Evolutionary conservation across 2,797 vertebrate genomes (phyloP).

Genomic region (Semotilus atromaculatus): DNA sequence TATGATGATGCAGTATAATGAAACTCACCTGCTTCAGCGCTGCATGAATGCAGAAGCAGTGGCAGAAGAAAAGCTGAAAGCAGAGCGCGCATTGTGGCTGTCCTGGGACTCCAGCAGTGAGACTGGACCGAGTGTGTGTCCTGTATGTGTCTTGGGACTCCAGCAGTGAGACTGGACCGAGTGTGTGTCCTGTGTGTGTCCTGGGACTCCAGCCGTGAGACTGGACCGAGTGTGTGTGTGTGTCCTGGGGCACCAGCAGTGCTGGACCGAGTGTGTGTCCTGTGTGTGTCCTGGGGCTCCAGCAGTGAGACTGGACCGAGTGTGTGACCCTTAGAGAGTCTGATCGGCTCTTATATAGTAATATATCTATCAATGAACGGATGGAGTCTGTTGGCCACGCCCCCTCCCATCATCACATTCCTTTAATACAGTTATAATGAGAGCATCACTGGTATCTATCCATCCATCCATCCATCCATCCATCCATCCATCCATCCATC

Average conservation of each 20-base stretch:
- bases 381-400: constrained; percentile 69
- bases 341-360: constrained; percentile 72
- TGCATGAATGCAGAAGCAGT: constrained; percentile 62
- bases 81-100: constrained; percentile 70
- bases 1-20: not conserved
- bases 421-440: constrained; percentile 57
- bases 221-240: too few species aligned
- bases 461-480: not conserved
- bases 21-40: constrained; percentile 72
- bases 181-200: constrained; percentile 34
- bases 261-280: constrained; percentile 46
- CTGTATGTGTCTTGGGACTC: constrained; percentile 36
- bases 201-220: constrained; percentile 8
- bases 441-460: constrained; percentile 33
- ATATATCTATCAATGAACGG: constrained; percentile 75
- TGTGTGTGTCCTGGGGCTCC: constrained; percentile 9
- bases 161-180: constrained; percentile 48
- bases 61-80: constrained; percentile 64
- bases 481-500: not conserved
- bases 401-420: constrained; percentile 66
- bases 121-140: constrained; percentile 50
- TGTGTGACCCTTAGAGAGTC: constrained; percentile 57
- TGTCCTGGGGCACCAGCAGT: constrained; percentile 30
- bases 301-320: constrained; percentile 51
- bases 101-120: constrained; percentile 32